A percentile compares a stretch with the other conserved stretches of the same genome.
phyloP scores from a whole-genome alignment of 2,113 vertebrate genomes.

The Brachypodius melanocephalos region DNA sequence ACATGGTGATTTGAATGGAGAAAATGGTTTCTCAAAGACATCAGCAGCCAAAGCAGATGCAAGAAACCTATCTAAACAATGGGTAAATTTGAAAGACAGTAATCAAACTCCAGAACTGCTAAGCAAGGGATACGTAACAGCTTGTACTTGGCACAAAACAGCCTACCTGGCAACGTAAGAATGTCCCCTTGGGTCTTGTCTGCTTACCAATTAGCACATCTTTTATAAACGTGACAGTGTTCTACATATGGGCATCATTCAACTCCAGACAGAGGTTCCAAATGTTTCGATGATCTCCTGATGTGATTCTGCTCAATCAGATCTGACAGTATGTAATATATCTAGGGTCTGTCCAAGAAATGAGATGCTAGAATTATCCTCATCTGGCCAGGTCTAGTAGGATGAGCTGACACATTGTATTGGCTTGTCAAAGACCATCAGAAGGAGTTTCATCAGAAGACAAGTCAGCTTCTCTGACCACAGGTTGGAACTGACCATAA shows the following conservation, averaged over 20 bases:
- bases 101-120: neutral
- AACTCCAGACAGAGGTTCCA: neutral
- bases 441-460: neutral
- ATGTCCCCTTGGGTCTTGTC: neutral
- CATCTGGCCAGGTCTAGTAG: neutral
- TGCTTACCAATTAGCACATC: neutral
- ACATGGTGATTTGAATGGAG: neutral
- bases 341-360: neutral
- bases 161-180: neutral
- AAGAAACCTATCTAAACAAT: neutral
- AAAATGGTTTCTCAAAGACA: neutral
- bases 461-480: neutral
- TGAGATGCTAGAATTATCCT: neutral
- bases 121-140: neutral
- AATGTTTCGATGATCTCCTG: neutral
- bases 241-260: neutral
- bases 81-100: neutral
- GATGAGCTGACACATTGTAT: rapidly evolving
- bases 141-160: neutral
- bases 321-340: neutral
- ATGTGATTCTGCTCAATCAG: neutral
- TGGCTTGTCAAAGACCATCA: neutral
- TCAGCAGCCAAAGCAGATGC: neutral
- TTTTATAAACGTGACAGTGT: neutral
- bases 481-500: neutral